Conservation (phyloP, 2,113 vertebrate genomes). For the Speoplatyrhinus poulsoni region DNA sequence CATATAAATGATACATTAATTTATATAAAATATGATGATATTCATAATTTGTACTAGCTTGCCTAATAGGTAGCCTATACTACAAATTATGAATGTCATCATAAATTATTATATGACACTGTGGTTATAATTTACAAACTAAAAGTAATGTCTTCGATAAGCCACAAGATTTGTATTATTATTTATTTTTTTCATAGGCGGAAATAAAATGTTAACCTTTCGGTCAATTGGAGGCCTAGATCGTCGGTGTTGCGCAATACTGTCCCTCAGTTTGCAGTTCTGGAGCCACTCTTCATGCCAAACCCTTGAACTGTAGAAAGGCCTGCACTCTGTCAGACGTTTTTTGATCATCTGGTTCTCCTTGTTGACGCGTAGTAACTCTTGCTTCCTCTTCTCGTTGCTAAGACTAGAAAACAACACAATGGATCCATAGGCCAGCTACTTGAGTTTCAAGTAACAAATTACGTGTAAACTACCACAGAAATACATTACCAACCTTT, state of each 20-base stretch:
- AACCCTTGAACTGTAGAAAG: constrained; percentile 57
- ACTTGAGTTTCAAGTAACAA: constrained; percentile 3
- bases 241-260: constrained; percentile 57
- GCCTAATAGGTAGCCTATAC: too few species aligned
- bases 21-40: too few species aligned
- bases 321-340: constrained; percentile 65
- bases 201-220: constrained; percentile 49
- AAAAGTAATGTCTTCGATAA: neutral
- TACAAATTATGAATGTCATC: too few species aligned
- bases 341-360: constrained; percentile 68
- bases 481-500: constrained; percentile 64
- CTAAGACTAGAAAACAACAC: constrained; percentile 60
- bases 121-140: neutral
- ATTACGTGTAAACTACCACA: neutral
- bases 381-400: constrained; percentile 61
- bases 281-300: constrained; percentile 76
- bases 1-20: too few species aligned
- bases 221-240: constrained; percentile 10
- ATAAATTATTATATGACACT: neutral
- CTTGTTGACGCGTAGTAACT: constrained; percentile 61
- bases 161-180: neutral
- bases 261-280: constrained; percentile 64
- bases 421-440: neutral
- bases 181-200: neutral
- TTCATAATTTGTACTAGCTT: too few species aligned